Evolutionary conservation across 2,113 vertebrate species (phyloP).

Genomic region (Amphiprion ocellaris): DNA sequence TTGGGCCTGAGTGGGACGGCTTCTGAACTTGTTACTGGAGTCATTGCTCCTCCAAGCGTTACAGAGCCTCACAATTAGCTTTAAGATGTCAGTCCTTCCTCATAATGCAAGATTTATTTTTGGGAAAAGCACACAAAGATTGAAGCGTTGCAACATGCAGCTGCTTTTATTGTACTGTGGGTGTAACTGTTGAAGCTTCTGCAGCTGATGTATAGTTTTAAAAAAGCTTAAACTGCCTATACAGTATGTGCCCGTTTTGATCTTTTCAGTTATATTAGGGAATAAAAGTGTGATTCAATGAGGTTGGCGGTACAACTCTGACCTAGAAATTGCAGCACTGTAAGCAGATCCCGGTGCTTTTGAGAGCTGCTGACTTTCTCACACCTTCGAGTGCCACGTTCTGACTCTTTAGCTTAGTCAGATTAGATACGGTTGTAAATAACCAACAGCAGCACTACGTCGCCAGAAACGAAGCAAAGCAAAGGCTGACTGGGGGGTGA

Average conservation of each 20-base stretch:
- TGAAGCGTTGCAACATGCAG: too few relatives aligned
- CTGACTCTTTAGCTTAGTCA: constrained; percentile 47
- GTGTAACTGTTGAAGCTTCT: background rate
- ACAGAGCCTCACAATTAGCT: constrained; percentile 32
- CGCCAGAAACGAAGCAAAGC: constrained; percentile 28
- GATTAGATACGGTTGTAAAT: constrained; percentile 58
- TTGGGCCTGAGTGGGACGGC: constrained; percentile 51
- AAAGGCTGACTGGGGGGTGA: constrained; percentile 2
- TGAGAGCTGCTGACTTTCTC: constrained; percentile 38
- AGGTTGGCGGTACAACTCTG: constrained; percentile 14
- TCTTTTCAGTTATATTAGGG: constrained; percentile 3
- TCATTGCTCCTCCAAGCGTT: constrained; percentile 32
- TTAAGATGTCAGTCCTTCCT: background rate
- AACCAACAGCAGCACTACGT: constrained; percentile 15
- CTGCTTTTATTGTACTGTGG: background rate
- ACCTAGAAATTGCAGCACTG: constrained; percentile 8
- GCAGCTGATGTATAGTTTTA: too few relatives aligned
- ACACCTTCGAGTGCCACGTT: constrained; percentile 32
- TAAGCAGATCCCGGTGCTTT: constrained; percentile 18
- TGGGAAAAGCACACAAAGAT: too few relatives aligned
- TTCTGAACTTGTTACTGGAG: constrained; percentile 53
- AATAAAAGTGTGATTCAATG: constrained; percentile 12
- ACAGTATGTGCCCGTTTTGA: background rate
- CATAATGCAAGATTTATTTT: background rate
- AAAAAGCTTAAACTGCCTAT: background rate